phyloP scores from a whole-genome alignment of 2,113 vertebrate species.

The Hyperoodon ampullatus region DNA sequence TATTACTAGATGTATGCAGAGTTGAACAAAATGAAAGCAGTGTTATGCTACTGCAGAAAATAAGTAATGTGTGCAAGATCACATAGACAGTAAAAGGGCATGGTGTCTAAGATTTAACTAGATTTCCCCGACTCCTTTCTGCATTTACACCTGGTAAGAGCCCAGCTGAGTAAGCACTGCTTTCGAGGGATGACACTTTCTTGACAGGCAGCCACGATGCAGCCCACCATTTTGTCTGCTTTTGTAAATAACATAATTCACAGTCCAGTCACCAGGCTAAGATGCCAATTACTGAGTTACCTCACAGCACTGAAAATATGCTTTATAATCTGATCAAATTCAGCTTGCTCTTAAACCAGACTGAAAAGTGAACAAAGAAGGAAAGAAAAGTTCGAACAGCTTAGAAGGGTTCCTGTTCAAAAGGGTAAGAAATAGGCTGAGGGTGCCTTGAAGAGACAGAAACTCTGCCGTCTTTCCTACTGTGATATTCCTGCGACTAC shows the following conservation, averaged over 20 bases:
- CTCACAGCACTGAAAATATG: neutral
- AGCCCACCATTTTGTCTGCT: neutral
- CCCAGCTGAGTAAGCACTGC: neutral
- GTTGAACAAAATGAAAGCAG: neutral
- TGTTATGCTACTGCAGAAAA: neutral
- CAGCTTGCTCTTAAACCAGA: neutral
- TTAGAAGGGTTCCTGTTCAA: neutral
- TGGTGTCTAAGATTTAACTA: neutral
- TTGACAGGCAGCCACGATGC: neutral
- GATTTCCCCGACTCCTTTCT: neutral
- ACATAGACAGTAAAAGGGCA: neutral
- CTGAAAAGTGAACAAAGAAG: neutral
- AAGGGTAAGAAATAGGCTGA: neutral
- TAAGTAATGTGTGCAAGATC: neutral
- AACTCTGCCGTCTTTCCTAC: neutral
- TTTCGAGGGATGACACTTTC: neutral
- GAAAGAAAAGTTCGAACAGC: neutral
- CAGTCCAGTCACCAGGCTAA: neutral
- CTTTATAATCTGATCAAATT: neutral
- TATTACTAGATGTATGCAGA: neutral
- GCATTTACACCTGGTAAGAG: neutral
- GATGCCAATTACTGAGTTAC: neutral
- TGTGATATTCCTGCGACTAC: neutral
- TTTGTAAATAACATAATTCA: conserved; percentile 2
- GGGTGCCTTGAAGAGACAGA: neutral